A percentile compares a stretch with the other conserved stretches of the same genome.
These are phyloP conservation scores for Acanthosepion lycidas DNA, from an alignment of 2,888 invertebrate species.

Conservation along the genomic window DNA sequence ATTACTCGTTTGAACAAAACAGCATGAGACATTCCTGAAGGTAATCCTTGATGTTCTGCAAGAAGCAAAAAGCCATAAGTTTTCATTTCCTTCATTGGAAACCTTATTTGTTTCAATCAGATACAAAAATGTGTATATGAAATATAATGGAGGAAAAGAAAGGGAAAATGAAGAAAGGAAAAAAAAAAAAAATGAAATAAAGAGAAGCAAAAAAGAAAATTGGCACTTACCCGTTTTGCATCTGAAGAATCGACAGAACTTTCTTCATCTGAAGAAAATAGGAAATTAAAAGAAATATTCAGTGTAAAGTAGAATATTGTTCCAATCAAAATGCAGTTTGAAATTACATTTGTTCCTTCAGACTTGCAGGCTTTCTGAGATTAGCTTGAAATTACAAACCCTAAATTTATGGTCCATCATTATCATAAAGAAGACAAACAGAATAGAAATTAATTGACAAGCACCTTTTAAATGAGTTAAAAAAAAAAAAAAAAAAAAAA, in stretches of 20 bases:
- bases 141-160: neutral
- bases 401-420: no score
- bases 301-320: neutral
- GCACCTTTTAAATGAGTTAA: no score
- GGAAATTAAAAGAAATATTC: neutral
- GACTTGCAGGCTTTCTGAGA: no score
- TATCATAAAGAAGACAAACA: no score
- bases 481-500: no score
- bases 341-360: no score
- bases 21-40: neutral
- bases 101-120: neutral
- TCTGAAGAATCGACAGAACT: neutral
- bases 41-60: neutral
- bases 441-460: no score
- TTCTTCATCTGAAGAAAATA: neutral
- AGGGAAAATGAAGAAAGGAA: neutral
- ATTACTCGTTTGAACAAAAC: neutral
- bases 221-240: constrained; percentile 7
- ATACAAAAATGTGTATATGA: neutral
- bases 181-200: neutral
- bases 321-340: no score
- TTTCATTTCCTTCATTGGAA: neutral
- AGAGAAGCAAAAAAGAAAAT: neutral
- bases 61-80: neutral
- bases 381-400: no score